Conservation (phyloP, 2,113 vertebrate species). For the Catharus fuscescens region DNA sequence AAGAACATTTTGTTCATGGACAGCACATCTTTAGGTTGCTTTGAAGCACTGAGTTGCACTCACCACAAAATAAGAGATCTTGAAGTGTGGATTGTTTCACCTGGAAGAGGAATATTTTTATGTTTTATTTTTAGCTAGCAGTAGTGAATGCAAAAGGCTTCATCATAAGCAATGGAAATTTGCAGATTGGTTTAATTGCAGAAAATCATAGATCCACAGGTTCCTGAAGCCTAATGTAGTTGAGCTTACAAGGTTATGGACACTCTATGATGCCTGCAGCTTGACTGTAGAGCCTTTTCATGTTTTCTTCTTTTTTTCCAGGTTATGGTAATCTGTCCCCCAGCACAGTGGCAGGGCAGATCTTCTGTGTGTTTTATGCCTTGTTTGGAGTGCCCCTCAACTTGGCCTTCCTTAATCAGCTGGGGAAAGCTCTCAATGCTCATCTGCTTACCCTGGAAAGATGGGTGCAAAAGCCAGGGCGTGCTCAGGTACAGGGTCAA, state of each 20-base stretch:
- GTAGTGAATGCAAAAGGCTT: neutral
- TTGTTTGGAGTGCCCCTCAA: slow-evolving; percentile 91
- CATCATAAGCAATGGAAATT: neutral
- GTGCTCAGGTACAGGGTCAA: slow-evolving; percentile 77
- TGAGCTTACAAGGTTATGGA: neutral
- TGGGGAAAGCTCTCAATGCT: slow-evolving; percentile 82
- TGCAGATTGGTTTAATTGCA: neutral
- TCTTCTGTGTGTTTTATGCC: slow-evolving; percentile 93
- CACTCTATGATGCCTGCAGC: neutral
- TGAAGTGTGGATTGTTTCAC: too few relatives aligned
- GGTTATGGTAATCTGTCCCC: slow-evolving; percentile 91
- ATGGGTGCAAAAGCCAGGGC: slow-evolving; percentile 79
- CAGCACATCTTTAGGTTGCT: neutral
- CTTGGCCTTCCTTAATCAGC: slow-evolving; percentile 87
- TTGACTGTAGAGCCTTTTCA: neutral
- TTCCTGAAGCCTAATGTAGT: neutral
- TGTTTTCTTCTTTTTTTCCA: slow-evolving; percentile 39
- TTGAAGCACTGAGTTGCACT: neutral
- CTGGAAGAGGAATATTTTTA: neutral
- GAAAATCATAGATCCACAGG: neutral
- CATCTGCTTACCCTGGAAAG: slow-evolving; percentile 79
- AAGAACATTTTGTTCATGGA: neutral
- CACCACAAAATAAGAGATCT: neutral
- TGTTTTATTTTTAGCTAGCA: neutral
- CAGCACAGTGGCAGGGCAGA: slow-evolving; percentile 87